Evolutionary conservation across 2,113 vertebrate species (phyloP).

Genomic region (Trichomycterus rosablanca): DNA sequence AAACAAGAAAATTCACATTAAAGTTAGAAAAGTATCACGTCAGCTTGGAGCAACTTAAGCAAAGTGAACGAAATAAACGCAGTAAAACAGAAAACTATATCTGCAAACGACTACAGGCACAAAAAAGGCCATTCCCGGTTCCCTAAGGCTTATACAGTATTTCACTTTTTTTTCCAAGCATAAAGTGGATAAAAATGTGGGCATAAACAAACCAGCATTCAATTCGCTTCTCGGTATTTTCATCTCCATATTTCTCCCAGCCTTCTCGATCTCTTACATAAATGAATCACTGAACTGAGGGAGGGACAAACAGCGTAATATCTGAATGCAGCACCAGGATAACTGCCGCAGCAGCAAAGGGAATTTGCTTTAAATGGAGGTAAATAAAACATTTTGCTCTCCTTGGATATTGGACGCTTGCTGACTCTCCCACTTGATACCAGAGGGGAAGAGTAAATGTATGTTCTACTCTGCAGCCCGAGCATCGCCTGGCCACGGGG

Average conservation of each 20-base stretch:
- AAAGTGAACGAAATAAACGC: slow-evolving; percentile 40
- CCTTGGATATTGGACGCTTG: slow-evolving; percentile 46
- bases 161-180: slow-evolving; percentile 29
- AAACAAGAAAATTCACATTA: slow-evolving; percentile 27
- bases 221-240: slow-evolving; percentile 20
- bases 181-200: slow-evolving; percentile 36
- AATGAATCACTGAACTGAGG: slow-evolving; percentile 37
- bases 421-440: slow-evolving; percentile 44
- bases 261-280: slow-evolving; percentile 36
- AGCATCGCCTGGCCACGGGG: slow-evolving; percentile 28
- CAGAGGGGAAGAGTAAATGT: slow-evolving; percentile 45
- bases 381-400: slow-evolving; percentile 43
- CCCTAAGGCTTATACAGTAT: slow-evolving; percentile 20
- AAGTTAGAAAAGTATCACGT: slow-evolving; percentile 27
- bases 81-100: slow-evolving; percentile 34
- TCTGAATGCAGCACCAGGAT: slow-evolving; percentile 35
- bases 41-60: slow-evolving; percentile 32
- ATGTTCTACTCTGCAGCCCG: slow-evolving; percentile 42
- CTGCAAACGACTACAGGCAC: slow-evolving; percentile 24
- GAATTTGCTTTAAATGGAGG: slow-evolving; percentile 47
- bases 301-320: slow-evolving; percentile 34
- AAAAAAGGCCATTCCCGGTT: slow-evolving; percentile 13
- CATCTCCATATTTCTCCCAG: slow-evolving; percentile 24
- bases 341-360: slow-evolving; percentile 32
- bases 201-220: slow-evolving; percentile 41